Conservation (phyloP, 2,888 invertebrate genomes). For the Tetropium fuscum region DNA sequence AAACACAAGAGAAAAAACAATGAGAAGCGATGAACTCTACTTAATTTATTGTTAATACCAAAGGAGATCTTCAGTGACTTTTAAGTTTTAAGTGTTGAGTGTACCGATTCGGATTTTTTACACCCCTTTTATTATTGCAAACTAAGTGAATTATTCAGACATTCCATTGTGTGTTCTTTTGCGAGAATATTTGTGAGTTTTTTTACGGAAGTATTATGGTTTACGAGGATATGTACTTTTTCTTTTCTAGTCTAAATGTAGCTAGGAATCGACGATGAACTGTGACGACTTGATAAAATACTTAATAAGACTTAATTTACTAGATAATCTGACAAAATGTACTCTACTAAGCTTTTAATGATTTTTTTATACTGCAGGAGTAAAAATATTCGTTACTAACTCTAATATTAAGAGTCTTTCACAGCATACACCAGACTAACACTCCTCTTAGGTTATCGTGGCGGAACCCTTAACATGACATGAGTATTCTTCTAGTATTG, state of each 20-base stretch:
- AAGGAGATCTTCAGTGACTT: slow-evolving; percentile 42
- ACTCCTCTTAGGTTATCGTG: background rate
- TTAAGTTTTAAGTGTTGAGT: slow-evolving; percentile 27
- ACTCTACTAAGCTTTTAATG: slow-evolving; percentile 20
- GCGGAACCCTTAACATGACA: background rate
- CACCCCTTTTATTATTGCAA: background rate
- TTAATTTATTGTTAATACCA: slow-evolving; percentile 36
- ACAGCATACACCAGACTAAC: background rate
- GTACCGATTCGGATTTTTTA: slow-evolving; percentile 6
- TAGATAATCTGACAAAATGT: slow-evolving; percentile 12
- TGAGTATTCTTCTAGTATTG: slow-evolving; percentile 13
- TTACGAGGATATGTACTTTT: slow-evolving; percentile 19
- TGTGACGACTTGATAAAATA: slow-evolving; percentile 6
- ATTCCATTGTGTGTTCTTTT: slow-evolving; percentile 28
- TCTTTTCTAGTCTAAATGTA: slow-evolving; percentile 22
- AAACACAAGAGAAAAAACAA: slow-evolving; percentile 44
- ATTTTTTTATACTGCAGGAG: slow-evolving; percentile 10
- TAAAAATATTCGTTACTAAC: slow-evolving; percentile 19
- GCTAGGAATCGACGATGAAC: slow-evolving; percentile 14
- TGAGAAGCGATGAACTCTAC: slow-evolving; percentile 24
- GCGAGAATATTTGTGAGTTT: slow-evolving; percentile 17
- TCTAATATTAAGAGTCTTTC: slow-evolving; percentile 11
- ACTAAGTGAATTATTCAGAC: slow-evolving; percentile 23
- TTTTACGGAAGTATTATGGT: slow-evolving; percentile 22
- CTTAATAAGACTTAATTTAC: slow-evolving; percentile 23